phyloP scores from a whole-genome alignment of 2,113 vertebrate genomes.

The Vulpes lagopus region DNA sequence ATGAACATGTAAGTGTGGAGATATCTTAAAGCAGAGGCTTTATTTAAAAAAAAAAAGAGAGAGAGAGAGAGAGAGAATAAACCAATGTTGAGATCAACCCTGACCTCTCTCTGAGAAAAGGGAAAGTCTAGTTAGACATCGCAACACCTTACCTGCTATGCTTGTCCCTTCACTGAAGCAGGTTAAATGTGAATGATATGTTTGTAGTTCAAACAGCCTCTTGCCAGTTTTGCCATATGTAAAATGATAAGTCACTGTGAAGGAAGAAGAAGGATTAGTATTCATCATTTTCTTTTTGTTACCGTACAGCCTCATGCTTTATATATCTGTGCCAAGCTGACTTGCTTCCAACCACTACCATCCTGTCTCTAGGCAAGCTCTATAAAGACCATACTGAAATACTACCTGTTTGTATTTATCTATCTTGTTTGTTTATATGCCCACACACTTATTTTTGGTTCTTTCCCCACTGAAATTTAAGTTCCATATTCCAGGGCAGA shows the following conservation, averaged over 20 bases:
- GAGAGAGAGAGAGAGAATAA: background rate
- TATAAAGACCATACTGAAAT: background rate
- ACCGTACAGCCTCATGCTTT: background rate
- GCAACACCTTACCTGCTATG: conserved; percentile 38
- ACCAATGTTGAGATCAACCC: background rate
- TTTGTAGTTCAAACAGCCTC: conserved; percentile 46
- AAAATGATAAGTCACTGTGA: conserved; percentile 51
- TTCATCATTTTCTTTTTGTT: background rate
- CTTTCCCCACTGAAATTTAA: background rate
- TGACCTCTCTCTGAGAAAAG: background rate
- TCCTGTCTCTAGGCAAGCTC: background rate
- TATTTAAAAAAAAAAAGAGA: background rate
- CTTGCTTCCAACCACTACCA: background rate
- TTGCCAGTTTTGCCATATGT: background rate
- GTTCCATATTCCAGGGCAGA: background rate
- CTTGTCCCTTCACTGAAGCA: conserved; percentile 70
- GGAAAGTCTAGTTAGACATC: background rate
- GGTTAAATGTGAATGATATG: conserved; percentile 28
- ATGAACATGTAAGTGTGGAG: background rate
- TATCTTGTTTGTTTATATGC: background rate
- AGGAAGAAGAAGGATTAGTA: background rate
- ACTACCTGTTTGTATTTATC: background rate
- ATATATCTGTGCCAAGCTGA: background rate
- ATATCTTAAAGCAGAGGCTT: background rate
- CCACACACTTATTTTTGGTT: background rate